These are phyloP conservation scores for Trichoplusia ni DNA, from an alignment of 1,140 invertebrate genomes.

Conservation along the genomic window DNA sequence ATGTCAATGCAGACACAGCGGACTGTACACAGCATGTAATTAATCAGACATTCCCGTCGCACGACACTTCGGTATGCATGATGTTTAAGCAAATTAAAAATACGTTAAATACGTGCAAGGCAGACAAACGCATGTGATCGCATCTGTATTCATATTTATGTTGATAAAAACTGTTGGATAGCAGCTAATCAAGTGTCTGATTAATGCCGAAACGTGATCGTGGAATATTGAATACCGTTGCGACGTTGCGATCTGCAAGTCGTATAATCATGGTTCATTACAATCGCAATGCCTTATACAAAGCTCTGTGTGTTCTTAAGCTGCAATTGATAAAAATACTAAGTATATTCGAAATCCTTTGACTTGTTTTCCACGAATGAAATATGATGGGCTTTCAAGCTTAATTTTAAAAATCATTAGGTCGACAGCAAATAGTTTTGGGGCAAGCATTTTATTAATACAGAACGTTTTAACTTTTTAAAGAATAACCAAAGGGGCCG, in stretches of 20 bases:
- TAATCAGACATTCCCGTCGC: constrained; percentile 29
- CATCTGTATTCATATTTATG: constrained; percentile 17
- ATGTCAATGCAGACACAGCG: constrained; percentile 6
- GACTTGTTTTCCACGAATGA: too few species aligned
- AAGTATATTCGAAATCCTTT: too few species aligned
- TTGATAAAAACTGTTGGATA: constrained; percentile 26
- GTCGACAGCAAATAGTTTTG: too few species aligned
- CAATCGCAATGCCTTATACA: not conserved
- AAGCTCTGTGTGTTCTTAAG: too few species aligned
- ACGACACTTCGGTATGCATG: constrained; percentile 1
- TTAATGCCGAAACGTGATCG: constrained; percentile 22
- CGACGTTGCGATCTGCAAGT: not conserved
- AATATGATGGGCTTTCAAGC: too few species aligned
- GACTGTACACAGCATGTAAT: constrained; percentile 26
- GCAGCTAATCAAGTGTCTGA: constrained; percentile 12
- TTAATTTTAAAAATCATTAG: too few species aligned
- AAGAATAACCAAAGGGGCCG: too few species aligned
- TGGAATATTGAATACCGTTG: not conserved
- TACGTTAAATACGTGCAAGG: constrained; percentile 22
- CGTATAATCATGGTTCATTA: constrained; percentile 4
- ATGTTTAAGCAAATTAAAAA: constrained; percentile 32
- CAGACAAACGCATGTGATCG: constrained; percentile 23
- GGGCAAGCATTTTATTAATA: too few species aligned
- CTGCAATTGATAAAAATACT: too few species aligned
- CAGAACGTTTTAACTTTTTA: too few species aligned